Conservation (phyloP, 2,797 vertebrate genomes). For the Caiman crocodilus region DNA sequence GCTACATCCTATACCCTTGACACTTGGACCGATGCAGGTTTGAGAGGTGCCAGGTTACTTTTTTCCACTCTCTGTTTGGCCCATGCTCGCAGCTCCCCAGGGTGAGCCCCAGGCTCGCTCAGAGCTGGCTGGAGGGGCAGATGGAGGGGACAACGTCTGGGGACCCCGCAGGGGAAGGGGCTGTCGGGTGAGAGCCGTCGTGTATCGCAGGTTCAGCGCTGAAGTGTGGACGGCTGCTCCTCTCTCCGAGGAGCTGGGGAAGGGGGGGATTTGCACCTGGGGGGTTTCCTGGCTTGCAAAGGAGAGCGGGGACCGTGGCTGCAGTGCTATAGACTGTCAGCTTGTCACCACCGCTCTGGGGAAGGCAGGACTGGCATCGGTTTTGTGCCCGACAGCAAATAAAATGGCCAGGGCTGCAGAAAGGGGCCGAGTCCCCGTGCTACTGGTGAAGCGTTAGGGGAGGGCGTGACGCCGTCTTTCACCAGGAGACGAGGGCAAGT, state of each 20-base stretch:
- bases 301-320: background rate
- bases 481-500: no score
- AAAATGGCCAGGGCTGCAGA: no score
- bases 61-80: background rate
- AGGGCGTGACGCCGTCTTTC: no score
- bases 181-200: background rate
- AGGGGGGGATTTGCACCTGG: background rate
- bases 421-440: no score
- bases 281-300: background rate
- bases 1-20: no score
- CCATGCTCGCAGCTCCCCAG: accelerated
- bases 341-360: background rate
- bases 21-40: no score
- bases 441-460: no score
- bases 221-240: background rate
- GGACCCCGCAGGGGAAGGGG: no score
- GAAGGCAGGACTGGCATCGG: no score
- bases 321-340: background rate
- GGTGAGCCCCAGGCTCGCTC: background rate
- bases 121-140: background rate
- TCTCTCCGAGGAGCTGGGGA: background rate
- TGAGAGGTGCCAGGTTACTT: background rate
- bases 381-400: no score
- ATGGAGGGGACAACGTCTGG: no score
- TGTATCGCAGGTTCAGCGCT: background rate